These are phyloP conservation scores for Pterois miles DNA, from an alignment of 2,797 vertebrate species.

Conservation along the genomic window DNA sequence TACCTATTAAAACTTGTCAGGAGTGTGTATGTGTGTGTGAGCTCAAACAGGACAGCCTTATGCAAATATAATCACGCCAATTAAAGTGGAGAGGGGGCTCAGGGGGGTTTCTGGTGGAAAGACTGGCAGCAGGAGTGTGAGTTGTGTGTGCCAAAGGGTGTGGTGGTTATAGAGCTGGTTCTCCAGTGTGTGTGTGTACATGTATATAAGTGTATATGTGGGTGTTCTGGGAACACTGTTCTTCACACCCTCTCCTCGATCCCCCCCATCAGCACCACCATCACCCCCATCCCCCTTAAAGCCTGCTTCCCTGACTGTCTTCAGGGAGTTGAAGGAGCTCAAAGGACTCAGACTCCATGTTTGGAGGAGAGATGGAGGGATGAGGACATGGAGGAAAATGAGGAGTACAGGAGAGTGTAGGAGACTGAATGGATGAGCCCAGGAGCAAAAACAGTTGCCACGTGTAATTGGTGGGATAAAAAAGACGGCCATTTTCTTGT, in stretches of 20 bases:
- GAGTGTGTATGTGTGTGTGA: constrained; percentile 26
- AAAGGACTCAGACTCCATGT: constrained; percentile 36
- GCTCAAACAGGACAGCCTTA: constrained; percentile 57
- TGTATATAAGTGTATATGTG: constrained; percentile 42
- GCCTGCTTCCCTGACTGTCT: constrained; percentile 46
- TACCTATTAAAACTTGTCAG: constrained; percentile 62
- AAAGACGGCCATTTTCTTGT: background rate
- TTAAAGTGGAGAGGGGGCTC: constrained; percentile 63
- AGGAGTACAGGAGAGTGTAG: background rate
- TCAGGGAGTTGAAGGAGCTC: constrained; percentile 56
- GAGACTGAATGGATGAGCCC: too few species aligned
- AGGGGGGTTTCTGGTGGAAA: constrained; percentile 43
- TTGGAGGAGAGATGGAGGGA: constrained; percentile 33
- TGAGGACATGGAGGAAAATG: constrained; percentile 1
- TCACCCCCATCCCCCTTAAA: constrained; percentile 52
- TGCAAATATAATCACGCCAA: constrained; percentile 80
- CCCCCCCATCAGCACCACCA: constrained; percentile 38
- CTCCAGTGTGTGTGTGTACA: background rate
- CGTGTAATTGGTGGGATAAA: background rate
- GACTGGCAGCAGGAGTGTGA: constrained; percentile 53
- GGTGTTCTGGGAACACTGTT: constrained; percentile 64
- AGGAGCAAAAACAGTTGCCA: too few species aligned
- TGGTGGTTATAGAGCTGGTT: constrained; percentile 13
- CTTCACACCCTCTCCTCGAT: constrained; percentile 64
- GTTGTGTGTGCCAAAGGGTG: constrained; percentile 35